Conservation (phyloP, 2,888 invertebrate genomes). For the Caenorhabditis becei region DNA sequence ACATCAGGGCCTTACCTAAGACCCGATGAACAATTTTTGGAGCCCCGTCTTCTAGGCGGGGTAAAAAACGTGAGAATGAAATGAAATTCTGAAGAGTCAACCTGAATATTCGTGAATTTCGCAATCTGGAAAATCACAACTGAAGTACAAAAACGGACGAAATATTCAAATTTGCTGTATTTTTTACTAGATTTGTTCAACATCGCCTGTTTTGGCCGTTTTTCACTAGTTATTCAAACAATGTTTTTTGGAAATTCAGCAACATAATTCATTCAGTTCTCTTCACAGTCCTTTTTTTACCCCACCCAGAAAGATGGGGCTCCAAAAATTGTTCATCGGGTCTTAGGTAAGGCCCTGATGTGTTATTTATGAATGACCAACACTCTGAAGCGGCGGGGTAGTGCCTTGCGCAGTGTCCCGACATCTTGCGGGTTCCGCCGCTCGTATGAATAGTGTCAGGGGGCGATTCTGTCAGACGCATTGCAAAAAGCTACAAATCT, state of each 20-base stretch:
- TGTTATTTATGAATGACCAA: background rate
- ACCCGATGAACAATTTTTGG: slow-evolving; percentile 47
- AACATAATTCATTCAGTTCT: too few relatives aligned
- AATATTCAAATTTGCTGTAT: too few relatives aligned
- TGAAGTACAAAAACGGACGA: too few relatives aligned
- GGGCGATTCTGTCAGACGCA: too few relatives aligned
- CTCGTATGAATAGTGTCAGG: background rate
- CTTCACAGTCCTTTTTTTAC: too few relatives aligned
- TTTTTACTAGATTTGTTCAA: too few relatives aligned
- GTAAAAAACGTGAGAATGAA: background rate
- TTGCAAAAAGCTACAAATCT: too few relatives aligned
- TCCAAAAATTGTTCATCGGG: slow-evolving; percentile 47
- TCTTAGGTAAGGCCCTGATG: slow-evolving; percentile 38
- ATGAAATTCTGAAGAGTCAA: background rate
- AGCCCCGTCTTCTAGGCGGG: slow-evolving; percentile 26
- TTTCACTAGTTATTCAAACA: too few relatives aligned
- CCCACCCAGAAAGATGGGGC: slow-evolving; percentile 21
- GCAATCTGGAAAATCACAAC: too few relatives aligned
- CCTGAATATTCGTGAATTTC: too few relatives aligned
- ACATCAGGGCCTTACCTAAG: slow-evolving; percentile 35
- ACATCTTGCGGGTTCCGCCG: slow-evolving; percentile 38
- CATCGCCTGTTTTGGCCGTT: too few relatives aligned
- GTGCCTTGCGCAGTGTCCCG: slow-evolving; percentile 9
- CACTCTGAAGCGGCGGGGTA: background rate
- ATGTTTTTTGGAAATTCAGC: too few relatives aligned